Evolutionary conservation across 2,888 invertebrate genomes (phyloP).

Genomic region (Folsomia manolachei): DNA sequence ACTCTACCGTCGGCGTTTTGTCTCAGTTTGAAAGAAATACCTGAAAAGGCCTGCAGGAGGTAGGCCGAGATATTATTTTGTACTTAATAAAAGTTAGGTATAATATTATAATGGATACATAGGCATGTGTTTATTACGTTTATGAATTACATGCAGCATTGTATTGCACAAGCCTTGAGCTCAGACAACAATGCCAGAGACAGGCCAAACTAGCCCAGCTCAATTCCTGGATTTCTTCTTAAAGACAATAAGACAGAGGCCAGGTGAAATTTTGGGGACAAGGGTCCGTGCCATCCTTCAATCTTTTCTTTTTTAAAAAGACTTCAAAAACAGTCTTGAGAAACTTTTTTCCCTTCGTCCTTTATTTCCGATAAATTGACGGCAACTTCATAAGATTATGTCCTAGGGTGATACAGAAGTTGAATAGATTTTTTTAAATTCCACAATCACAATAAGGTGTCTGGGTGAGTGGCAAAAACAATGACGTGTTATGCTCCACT

Average conservation of each 20-base stretch:
- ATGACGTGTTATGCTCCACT: background rate
- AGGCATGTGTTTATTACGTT: background rate
- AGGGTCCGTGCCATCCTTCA: constrained; percentile 12
- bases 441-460: background rate
- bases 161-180: no score
- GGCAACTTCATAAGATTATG: constrained; percentile 10
- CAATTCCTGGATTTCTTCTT: background rate
- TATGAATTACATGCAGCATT: no score
- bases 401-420: background rate
- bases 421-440: background rate
- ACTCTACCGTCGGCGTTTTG: constrained; percentile 18
- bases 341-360: constrained; percentile 8
- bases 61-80: background rate
- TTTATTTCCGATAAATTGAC: constrained; percentile 7
- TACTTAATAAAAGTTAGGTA: background rate
- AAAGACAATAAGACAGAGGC: background rate
- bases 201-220: background rate
- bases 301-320: background rate
- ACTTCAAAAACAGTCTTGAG: background rate
- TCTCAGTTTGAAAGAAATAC: constrained; percentile 21
- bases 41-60: constrained; percentile 3
- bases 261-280: constrained; percentile 9
- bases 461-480: background rate
- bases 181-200: background rate
- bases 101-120: background rate